Percentiles rank a stretch among this genome's conserved stretches.
These are phyloP conservation scores for Brienomyrus brachyistius DNA, from an alignment of 2,113 vertebrate species.

Conservation along the genomic window DNA sequence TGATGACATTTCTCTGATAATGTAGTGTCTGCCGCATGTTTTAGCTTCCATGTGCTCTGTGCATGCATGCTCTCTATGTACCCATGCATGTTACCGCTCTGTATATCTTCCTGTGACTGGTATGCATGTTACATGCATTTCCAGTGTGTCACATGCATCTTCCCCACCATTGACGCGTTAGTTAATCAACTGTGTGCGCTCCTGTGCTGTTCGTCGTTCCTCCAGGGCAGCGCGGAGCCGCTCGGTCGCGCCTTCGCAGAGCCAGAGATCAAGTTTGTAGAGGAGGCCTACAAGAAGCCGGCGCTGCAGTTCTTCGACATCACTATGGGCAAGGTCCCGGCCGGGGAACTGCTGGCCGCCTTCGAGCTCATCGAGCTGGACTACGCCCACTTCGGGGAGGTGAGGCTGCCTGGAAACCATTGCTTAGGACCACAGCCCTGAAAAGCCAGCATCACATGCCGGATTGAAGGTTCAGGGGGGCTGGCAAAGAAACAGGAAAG, in stretches of 20 bases:
- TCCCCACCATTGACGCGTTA: not conserved
- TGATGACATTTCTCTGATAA: not conserved
- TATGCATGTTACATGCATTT: not conserved
- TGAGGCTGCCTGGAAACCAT: constrained; percentile 37
- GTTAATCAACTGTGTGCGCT: not conserved
- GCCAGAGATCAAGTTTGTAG: constrained; percentile 74
- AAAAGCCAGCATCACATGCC: not conserved
- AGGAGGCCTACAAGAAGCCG: constrained; percentile 68
- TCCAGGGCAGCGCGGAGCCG: constrained; percentile 63
- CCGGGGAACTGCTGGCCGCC: constrained; percentile 75
- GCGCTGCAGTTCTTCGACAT: constrained; percentile 76
- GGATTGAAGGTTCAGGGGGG: not conserved
- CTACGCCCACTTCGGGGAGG: constrained; percentile 78
- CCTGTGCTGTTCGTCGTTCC: not conserved
- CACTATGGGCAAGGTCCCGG: constrained; percentile 62
- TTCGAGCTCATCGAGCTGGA: constrained; percentile 89
- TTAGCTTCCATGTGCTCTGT: not conserved
- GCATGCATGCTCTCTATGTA: not conserved
- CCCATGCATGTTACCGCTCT: not conserved
- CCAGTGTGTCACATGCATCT: not conserved
- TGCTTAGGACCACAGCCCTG: not conserved
- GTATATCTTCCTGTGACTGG: not conserved
- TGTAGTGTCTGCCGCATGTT: not conserved
- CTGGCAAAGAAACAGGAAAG: not conserved
- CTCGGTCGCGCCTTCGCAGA: constrained; percentile 75